Conservation (phyloP, 2,888 invertebrate genomes). For the Mactromeris polynyma region DNA sequence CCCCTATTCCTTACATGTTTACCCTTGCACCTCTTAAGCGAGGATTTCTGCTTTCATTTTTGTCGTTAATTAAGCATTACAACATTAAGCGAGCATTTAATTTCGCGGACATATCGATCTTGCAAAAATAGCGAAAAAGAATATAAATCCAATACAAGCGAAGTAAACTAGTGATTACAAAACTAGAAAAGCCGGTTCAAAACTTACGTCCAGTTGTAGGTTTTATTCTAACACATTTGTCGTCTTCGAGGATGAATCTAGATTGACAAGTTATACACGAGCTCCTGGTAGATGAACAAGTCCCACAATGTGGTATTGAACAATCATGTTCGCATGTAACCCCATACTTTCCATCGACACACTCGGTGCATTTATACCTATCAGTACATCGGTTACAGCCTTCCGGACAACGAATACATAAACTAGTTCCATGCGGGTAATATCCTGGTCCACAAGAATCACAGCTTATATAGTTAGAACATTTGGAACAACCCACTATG, state of each 20-base stretch:
- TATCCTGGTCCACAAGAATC: neutral
- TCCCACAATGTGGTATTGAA: neutral
- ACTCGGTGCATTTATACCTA: neutral
- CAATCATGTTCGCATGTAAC: neutral
- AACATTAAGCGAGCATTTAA: too few species aligned
- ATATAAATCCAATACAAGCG: too few species aligned
- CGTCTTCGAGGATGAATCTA: neutral
- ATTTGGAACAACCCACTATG: neutral
- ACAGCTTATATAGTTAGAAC: neutral
- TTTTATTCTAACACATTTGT: neutral
- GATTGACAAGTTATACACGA: neutral
- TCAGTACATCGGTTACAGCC: neutral
- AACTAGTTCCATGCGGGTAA: neutral
- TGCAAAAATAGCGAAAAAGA: too few species aligned
- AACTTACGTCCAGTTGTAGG: too few species aligned
- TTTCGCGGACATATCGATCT: too few species aligned
- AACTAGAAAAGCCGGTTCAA: too few species aligned
- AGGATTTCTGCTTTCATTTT: too few species aligned
- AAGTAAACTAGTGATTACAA: too few species aligned
- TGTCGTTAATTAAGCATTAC: too few species aligned
- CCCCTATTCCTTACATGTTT: too few species aligned
- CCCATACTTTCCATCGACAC: neutral
- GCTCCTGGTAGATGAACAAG: neutral
- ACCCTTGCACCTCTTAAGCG: too few species aligned
- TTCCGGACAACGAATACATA: neutral